Base-by-base conservation (phyloP, 2,113 vertebrate species). In the Romanogobio albipinnatus region DNA sequence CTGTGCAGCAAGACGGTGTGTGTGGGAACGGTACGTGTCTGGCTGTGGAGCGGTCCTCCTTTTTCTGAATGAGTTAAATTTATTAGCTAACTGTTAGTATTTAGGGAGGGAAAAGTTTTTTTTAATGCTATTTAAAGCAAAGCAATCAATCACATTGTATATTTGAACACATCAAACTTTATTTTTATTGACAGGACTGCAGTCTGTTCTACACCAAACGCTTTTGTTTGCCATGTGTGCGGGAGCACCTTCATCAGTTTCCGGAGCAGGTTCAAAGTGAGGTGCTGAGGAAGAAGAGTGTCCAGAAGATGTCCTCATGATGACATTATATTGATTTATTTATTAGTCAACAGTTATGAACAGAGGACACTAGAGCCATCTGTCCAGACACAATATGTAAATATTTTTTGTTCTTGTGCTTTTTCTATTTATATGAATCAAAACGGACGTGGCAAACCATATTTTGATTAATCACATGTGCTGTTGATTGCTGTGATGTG, bases 131-230 rank as follows among this genome's bases (percentile, higher is more conserved):
- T 39, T 39, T 39, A 39, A 5, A 39, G 29, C 29, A 13, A 49
- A 49, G 49, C 49, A 53, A 17, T 53, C 1, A 15, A 51, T 51
- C 49, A 51, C 49, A 51, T 17, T 56, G 53, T 56, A 19, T 56
- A 56, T 56, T 56, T 56, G 15, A 56, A 56, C 53, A 56, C 53
- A 56, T 56, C 53, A 56, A 19, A 22, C 53, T 56, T 8, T 0
- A 2, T 56, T 75, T 49, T 43, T 14, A 3, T 71, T 5, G 43
- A 53, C 53, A 99, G 97, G 96, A 96, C 29, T 98, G 96, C 91
- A 97, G 96, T 75, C 89, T 99, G 1, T 97, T 97, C 93, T 98
- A 96, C 93, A 94, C 95, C 76, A 96, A 93, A 92, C 93, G 96
- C 61, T 97, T 98, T 90, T 97, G 96, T 76, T 91, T 97, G 11